Evolutionary conservation across 2,113 vertebrate genomes (phyloP).

Genomic region (Chaetura pelagica): DNA sequence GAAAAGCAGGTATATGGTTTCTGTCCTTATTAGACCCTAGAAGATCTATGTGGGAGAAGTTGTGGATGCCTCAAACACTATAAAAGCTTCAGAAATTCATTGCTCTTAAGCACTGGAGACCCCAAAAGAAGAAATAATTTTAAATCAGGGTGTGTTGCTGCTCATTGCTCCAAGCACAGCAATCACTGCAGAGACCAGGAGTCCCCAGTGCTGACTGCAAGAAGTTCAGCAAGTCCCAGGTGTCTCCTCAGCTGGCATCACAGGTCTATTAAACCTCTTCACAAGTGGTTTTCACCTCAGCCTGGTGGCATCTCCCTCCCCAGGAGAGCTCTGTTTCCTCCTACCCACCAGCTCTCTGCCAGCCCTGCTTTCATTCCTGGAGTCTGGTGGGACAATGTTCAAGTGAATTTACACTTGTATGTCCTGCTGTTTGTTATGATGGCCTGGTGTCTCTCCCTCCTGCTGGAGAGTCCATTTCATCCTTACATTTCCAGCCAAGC

Average conservation of each 20-base stretch:
- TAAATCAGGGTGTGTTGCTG: background rate
- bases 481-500: constrained; percentile 16
- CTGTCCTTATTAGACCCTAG: background rate
- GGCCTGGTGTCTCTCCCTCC: background rate
- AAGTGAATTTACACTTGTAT: constrained; percentile 10
- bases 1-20: background rate
- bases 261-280: background rate
- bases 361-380: background rate
- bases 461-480: background rate
- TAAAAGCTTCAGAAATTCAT: background rate
- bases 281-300: background rate
- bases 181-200: background rate
- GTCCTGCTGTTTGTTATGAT: constrained; percentile 28
- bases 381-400: background rate
- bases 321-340: background rate
- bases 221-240: background rate
- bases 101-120: background rate
- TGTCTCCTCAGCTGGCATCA: background rate
- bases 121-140: background rate
- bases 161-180: background rate
- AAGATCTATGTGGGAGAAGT: background rate
- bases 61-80: background rate
- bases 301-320: background rate
- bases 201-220: background rate
- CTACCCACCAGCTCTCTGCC: background rate